Conservation (phyloP, 1,140 invertebrate genomes). For the Aporrectodea caliginosa region DNA sequence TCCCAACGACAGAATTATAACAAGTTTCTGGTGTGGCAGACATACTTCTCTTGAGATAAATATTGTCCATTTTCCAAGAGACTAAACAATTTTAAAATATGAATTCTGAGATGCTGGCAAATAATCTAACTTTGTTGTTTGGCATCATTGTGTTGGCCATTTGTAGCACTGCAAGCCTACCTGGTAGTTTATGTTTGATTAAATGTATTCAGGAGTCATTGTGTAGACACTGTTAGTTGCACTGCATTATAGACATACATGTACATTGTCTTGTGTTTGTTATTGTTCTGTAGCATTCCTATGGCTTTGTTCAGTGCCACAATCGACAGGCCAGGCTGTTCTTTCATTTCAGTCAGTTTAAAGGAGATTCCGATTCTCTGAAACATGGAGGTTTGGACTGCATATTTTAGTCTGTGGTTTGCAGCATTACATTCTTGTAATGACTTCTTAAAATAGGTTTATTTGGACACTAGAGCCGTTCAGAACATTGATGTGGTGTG, state of each 20-base stretch:
- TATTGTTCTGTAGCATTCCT: conserved; percentile 72
- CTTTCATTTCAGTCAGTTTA: conserved; percentile 98
- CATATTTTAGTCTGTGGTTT: not conserved
- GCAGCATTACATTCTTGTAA: not conserved
- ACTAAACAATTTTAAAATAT: too few species aligned
- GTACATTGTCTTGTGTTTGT: not conserved
- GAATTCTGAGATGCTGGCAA: too few species aligned
- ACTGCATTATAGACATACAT: not conserved
- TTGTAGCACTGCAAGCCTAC: not conserved
- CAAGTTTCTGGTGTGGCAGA: too few species aligned
- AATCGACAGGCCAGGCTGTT: conserved; percentile 92
- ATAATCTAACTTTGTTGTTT: not conserved
- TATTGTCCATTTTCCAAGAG: too few species aligned
- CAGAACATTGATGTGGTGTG: not conserved
- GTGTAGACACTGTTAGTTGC: not conserved
- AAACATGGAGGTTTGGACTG: conserved; percentile 71
- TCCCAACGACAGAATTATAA: too few species aligned
- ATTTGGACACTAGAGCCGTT: not conserved
- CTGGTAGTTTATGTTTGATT: not conserved
- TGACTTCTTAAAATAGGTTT: not conserved
- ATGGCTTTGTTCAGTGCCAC: conserved; percentile 98
- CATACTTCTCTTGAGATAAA: too few species aligned
- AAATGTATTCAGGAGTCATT: not conserved
- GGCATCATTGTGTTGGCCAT: not conserved
- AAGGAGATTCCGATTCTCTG: conserved; percentile 90